phyloP scores from a whole-genome alignment of 2,888 invertebrate species.

The Rhingia rostrata region DNA sequence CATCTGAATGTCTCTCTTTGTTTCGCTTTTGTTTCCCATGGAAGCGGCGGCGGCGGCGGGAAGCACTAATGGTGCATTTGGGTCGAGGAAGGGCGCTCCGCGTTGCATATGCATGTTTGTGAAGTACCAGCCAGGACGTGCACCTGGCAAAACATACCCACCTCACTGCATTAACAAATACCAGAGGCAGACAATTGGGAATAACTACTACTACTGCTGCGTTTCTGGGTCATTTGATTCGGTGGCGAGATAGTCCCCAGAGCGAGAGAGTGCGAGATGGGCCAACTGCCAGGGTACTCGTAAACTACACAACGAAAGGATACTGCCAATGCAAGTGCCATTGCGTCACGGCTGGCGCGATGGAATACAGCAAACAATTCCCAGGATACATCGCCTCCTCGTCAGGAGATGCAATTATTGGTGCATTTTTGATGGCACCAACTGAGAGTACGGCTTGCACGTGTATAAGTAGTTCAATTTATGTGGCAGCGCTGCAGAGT shows the following conservation, averaged over 20 bases:
- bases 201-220: conserved; percentile 50
- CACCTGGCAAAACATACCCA: conserved; percentile 62
- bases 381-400: background rate
- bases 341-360: conserved; percentile 43
- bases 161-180: conserved; percentile 52
- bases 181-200: conserved; percentile 66
- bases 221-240: conserved; percentile 71
- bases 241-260: conserved; percentile 41
- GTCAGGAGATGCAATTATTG: conserved; percentile 44
- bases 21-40: conserved; percentile 59
- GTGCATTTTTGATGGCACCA: conserved; percentile 18
- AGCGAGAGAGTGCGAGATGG: background rate
- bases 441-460: background rate
- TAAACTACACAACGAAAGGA: background rate
- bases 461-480: conserved; percentile 61
- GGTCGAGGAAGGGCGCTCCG: conserved; percentile 52
- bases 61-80: conserved; percentile 36
- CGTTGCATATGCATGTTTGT: conserved; percentile 58
- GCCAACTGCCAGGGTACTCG: background rate
- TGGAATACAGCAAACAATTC: conserved; percentile 5
- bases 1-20: conserved; percentile 55
- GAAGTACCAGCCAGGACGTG: conserved; percentile 30
- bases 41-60: background rate
- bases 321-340: conserved; percentile 19
- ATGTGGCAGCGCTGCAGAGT: conserved; percentile 8